A percentile compares a stretch with the other conserved stretches of the same genome.
phyloP scores from a whole-genome alignment of 23 tunicate genomes.

The Phallusia fumigata region DNA sequence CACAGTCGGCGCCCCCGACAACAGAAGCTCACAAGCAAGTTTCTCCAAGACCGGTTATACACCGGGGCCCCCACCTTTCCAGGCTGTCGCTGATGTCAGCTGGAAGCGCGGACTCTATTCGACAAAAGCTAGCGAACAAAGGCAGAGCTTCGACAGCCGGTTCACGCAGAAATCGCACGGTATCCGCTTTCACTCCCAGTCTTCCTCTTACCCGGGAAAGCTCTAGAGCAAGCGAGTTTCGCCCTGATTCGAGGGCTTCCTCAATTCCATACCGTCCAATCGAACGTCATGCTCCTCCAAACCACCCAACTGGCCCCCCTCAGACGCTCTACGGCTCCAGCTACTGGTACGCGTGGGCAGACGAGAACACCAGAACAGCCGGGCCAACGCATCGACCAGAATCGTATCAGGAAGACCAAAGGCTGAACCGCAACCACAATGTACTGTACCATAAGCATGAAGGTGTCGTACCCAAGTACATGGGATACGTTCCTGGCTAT shows the following conservation, averaged over 20 bases:
- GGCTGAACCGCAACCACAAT: conserved; percentile 53
- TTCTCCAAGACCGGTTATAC: not conserved
- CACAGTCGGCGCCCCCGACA: conserved; percentile 58
- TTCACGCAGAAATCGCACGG: not conserved
- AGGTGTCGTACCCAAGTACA: conserved; percentile 86
- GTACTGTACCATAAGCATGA: conserved; percentile 91
- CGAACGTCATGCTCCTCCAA: conserved; percentile 12
- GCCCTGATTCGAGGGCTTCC: conserved; percentile 29
- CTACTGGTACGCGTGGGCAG: conserved; percentile 85
- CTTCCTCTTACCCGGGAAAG: not conserved
- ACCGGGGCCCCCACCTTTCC: conserved; percentile 27
- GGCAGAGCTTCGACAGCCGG: not conserved
- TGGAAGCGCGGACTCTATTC: conserved; percentile 49
- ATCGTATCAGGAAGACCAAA: conserved; percentile 57
- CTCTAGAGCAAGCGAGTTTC: not conserved
- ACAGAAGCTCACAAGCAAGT: not conserved
- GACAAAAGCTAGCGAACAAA: conserved; percentile 1
- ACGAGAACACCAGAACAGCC: not conserved
- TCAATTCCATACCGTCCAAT: conserved; percentile 46
- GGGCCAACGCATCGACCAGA: conserved; percentile 25
- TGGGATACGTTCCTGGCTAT: conserved; percentile 88
- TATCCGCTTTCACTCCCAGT: not conserved
- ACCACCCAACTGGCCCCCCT: conserved; percentile 64
- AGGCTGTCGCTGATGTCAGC: conserved; percentile 65
- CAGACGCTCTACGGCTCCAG: conserved; percentile 87